phyloP scores from a whole-genome alignment of 2,888 invertebrate genomes.

The Stictocephala bisonia region DNA sequence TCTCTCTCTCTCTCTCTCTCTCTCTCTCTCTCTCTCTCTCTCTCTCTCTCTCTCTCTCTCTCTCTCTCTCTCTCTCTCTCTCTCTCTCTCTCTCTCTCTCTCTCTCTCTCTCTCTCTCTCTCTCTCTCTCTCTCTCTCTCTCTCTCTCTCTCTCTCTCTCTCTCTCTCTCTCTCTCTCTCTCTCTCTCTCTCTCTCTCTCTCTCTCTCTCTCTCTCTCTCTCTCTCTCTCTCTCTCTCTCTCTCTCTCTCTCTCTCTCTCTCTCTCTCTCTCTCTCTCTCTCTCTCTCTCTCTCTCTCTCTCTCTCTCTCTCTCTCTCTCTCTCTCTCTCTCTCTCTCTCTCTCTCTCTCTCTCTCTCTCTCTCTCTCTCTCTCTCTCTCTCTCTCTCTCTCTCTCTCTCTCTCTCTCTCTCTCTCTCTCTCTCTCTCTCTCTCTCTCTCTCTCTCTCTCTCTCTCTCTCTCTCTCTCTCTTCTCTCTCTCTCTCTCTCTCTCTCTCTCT shows the following conservation, averaged over 20 bases:
- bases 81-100: neutral
- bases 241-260: neutral
- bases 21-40: neutral
- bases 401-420: neutral
- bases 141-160: neutral
- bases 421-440: neutral
- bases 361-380: neutral
- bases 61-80: neutral
- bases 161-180: neutral
- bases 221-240: neutral
- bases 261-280: neutral
- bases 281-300: neutral
- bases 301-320: neutral
- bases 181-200: neutral
- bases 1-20: neutral
- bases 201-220: neutral
- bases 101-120: neutral
- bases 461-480: neutral
- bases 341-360: neutral
- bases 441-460: neutral
- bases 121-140: neutral
- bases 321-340: neutral
- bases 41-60: neutral
- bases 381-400: neutral
- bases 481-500: neutral